These are phyloP conservation scores for Sceloporus undulatus DNA, from an alignment of 2,113 vertebrate genomes.

Conservation along the genomic window DNA sequence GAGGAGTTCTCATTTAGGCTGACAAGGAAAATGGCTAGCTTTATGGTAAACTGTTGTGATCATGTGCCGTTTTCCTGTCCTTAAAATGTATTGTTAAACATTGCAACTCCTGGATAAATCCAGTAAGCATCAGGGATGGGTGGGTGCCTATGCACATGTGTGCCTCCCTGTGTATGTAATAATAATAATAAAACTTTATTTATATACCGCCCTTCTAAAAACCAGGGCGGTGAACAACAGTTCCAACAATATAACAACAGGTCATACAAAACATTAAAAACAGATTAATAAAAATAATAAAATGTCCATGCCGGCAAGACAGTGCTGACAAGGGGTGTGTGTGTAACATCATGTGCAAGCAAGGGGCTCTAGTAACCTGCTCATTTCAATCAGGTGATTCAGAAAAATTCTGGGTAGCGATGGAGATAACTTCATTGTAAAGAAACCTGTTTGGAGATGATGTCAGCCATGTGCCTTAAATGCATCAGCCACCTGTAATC, in stretches of 20 bases:
- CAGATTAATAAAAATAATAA: no score
- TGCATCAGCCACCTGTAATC: slow-evolving; percentile 31
- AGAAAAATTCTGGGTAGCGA: background rate
- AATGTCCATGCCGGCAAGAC: no score
- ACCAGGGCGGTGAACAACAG: no score
- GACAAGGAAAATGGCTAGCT: background rate
- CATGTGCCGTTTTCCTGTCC: background rate
- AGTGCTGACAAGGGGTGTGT: no score
- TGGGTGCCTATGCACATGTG: background rate
- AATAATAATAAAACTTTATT: no score
- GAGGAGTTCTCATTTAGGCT: background rate
- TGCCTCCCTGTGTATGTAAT: background rate
- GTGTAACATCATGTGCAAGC: background rate
- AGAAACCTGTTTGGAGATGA: slow-evolving; percentile 4
- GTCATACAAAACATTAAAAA: no score
- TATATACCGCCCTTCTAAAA: no score
- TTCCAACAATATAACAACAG: no score
- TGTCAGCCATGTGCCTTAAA: background rate
- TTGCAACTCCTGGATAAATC: background rate
- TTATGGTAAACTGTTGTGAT: background rate
- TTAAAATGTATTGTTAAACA: background rate
- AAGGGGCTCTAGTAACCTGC: slow-evolving; percentile 5
- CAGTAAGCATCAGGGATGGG: background rate
- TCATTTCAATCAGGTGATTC: background rate
- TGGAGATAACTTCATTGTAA: slow-evolving; percentile 32